Conservation (phyloP, 2,888 invertebrate species). For the Electrophaes corylata region DNA sequence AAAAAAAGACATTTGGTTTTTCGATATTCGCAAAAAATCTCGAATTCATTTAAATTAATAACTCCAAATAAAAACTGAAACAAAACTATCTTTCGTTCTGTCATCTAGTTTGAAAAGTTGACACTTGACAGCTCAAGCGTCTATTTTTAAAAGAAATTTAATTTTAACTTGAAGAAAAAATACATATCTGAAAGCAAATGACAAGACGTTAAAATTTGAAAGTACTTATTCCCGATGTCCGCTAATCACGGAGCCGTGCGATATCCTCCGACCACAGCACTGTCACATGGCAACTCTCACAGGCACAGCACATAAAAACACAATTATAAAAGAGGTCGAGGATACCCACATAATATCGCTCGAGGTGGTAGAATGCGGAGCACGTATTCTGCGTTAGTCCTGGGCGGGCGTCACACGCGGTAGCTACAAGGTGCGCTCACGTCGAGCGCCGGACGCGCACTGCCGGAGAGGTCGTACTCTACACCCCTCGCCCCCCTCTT, state of each 20-base stretch:
- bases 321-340: conserved; percentile 41
- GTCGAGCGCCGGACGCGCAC: conserved; percentile 55
- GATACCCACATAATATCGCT: conserved; percentile 16
- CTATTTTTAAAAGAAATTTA: neutral
- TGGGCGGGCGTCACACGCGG: conserved; percentile 9
- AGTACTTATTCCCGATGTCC: conserved; percentile 8
- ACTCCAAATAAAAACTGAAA: too few species aligned
- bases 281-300: conserved; percentile 60
- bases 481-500: conserved; percentile 39
- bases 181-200: neutral
- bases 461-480: conserved; percentile 63
- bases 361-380: conserved; percentile 3
- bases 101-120: too few species aligned
- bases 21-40: too few species aligned
- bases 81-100: too few species aligned
- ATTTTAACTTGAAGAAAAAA: neutral
- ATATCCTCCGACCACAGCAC: conserved; percentile 28
- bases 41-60: too few species aligned
- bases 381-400: conserved; percentile 10
- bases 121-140: neutral
- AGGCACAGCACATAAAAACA: conserved; percentile 45
- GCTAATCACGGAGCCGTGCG: neutral
- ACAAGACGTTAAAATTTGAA: neutral
- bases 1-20: too few species aligned
- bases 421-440: conserved; percentile 36